Evolutionary conservation across 2,888 invertebrate genomes (phyloP).

Genomic region (Amorpha juglandis): DNA sequence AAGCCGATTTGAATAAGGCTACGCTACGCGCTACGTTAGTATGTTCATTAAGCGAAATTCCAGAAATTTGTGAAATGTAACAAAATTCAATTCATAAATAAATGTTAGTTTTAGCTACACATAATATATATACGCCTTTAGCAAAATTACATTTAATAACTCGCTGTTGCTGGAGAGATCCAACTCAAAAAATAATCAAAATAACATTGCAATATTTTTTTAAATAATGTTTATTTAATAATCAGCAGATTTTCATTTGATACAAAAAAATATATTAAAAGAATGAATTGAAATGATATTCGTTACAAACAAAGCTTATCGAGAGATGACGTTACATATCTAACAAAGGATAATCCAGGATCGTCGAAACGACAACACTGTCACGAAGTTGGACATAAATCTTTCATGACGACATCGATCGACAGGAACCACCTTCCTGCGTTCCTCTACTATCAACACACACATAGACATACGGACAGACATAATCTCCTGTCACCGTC

Average conservation of each 20-base stretch:
- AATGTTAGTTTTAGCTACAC: no score
- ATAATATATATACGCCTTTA: no score
- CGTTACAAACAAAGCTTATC: conserved; percentile 57
- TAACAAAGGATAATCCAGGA: conserved; percentile 77
- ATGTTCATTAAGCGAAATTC: no score
- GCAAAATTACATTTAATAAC: no score
- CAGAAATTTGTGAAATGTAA: no score
- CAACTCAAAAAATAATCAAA: no score
- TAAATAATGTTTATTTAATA: not conserved
- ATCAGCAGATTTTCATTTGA: not conserved
- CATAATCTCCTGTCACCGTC: conserved; percentile 67
- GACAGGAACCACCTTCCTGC: conserved; percentile 61
- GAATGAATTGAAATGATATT: no score
- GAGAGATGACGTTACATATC: conserved; percentile 66
- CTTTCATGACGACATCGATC: conserved; percentile 72
- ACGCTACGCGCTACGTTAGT: no score
- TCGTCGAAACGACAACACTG: conserved; percentile 67
- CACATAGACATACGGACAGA: conserved; percentile 43
- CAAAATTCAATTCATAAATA: no score
- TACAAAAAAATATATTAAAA: conserved; percentile 10
- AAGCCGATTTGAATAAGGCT: no score
- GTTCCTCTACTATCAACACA: conserved; percentile 43
- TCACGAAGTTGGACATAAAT: conserved; percentile 78
- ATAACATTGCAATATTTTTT: no score
- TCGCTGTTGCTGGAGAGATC: no score